Evolutionary conservation across 2,113 vertebrate species (phyloP).

Genomic region (Dolichotis patagonum): DNA sequence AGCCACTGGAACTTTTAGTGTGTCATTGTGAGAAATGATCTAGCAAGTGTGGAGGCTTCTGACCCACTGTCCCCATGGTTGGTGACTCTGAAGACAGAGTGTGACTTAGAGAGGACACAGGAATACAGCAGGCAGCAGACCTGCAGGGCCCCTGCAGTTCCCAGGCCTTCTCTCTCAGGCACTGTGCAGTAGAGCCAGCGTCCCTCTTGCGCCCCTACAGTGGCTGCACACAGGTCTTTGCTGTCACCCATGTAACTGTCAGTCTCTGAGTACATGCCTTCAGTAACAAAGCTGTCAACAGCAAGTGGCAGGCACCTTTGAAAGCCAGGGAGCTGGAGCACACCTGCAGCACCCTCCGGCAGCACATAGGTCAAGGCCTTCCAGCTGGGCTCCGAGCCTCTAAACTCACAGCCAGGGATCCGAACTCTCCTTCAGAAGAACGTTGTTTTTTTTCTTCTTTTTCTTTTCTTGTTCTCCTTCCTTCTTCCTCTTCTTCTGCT

Average conservation of each 20-base stretch:
- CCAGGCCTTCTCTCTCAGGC: neutral
- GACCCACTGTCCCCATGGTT: too few species aligned
- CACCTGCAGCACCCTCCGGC: neutral
- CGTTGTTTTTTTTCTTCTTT: neutral
- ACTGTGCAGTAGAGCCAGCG: neutral
- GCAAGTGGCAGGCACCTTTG: neutral
- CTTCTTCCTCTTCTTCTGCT: neutral
- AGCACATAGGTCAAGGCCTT: neutral
- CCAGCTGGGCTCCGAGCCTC: neutral
- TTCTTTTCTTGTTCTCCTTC: too few species aligned
- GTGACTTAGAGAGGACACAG: neutral
- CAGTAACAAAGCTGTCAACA: neutral
- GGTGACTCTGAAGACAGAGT: neutral
- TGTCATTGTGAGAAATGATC: too few species aligned
- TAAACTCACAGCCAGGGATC: neutral
- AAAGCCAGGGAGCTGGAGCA: neutral
- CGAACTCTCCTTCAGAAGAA: neutral
- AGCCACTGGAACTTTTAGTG: too few species aligned
- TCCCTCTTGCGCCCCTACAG: neutral
- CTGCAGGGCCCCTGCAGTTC: neutral
- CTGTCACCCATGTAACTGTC: too few species aligned
- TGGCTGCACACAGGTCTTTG: neutral
- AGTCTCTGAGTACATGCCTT: neutral
- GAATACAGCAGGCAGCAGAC: neutral
- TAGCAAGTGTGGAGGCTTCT: too few species aligned